Percentiles rank a stretch among this genome's conserved stretches.
Evolutionary conservation across 1,140 invertebrate species (phyloP).

Genomic region (Drosophila biarmipes): DNA sequence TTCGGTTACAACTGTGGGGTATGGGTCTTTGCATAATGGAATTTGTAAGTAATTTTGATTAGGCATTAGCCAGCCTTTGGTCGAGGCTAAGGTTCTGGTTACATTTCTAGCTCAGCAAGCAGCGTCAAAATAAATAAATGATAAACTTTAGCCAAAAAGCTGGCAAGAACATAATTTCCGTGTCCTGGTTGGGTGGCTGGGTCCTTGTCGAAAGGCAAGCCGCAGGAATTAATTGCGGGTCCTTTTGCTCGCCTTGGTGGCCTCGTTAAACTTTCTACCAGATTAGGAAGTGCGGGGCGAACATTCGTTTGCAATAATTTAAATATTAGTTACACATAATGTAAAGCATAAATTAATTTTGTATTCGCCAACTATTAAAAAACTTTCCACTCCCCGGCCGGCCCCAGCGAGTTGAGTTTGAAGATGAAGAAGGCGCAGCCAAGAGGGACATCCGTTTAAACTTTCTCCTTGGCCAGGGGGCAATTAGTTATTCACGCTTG

Average conservation of each 20-base stretch:
- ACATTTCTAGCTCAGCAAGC: conserved; percentile 31
- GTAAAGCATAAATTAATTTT: conserved; percentile 83
- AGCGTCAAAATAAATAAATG: conserved; percentile 65
- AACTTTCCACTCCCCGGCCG: conserved; percentile 45
- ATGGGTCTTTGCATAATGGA: conserved; percentile 55
- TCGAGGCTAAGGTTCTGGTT: conserved; percentile 26
- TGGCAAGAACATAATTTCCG: conserved; percentile 71
- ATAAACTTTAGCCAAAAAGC: conserved; percentile 59
- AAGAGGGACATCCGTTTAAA: conserved; percentile 59
- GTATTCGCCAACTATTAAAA: conserved; percentile 79
- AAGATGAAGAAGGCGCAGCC: background rate
- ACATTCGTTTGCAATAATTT: conserved; percentile 70
- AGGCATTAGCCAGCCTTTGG: conserved; percentile 63
- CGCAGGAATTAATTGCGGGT: conserved; percentile 73
- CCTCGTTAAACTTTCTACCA: conserved; percentile 63
- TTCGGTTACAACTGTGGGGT: conserved; percentile 54
- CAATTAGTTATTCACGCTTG: conserved; percentile 84
- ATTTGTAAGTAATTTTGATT: conserved; percentile 65
- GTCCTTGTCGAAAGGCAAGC: conserved; percentile 44
- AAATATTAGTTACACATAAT: conserved; percentile 83
- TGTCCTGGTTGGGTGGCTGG: conserved; percentile 1
- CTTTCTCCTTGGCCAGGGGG: conserved; percentile 48
- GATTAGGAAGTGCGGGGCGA: conserved; percentile 18
- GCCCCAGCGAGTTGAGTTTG: background rate
- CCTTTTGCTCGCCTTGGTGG: conserved; percentile 11